phyloP scores from a whole-genome alignment of 2,113 vertebrate species.

The Forbesichthys agassizii region DNA sequence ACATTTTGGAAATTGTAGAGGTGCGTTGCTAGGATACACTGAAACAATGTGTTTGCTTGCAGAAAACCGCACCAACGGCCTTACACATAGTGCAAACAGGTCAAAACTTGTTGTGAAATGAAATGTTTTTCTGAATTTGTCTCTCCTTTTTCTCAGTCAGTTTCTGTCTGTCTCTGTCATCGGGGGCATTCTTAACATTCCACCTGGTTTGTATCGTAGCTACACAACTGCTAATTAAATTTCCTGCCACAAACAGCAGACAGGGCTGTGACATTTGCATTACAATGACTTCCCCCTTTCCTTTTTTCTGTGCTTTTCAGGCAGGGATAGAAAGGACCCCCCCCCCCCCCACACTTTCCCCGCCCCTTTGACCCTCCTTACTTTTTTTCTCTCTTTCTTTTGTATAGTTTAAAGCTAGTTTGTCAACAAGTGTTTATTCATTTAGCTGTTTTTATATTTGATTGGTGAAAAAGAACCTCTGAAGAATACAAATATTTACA shows the following conservation, averaged over 20 bases:
- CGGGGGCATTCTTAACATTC: constrained; percentile 83
- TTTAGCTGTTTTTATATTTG: neutral
- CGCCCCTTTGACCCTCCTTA: constrained; percentile 1
- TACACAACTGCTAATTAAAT: constrained; percentile 83
- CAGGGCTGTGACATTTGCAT: constrained; percentile 80
- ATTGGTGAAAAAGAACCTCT: constrained; percentile 8
- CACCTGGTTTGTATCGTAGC: constrained; percentile 82
- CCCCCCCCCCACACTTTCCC: constrained; percentile 2
- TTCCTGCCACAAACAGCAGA: constrained; percentile 81
- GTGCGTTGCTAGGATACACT: constrained; percentile 57
- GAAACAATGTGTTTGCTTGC: constrained; percentile 49
- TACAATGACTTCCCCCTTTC: constrained; percentile 27
- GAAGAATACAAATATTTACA: constrained; percentile 18
- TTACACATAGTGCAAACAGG: constrained; percentile 56
- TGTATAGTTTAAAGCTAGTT: constrained; percentile 37
- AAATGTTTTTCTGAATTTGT: constrained; percentile 61
- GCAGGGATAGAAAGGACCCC: constrained; percentile 48
- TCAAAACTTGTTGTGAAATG: constrained; percentile 70
- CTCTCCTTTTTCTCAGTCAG: constrained; percentile 16
- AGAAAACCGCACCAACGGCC: constrained; percentile 49
- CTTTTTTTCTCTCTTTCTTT: constrained; percentile 42
- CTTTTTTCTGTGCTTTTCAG: constrained; percentile 42
- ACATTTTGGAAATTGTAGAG: constrained; percentile 49
- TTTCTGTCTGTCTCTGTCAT: constrained; percentile 42
- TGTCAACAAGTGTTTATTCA: constrained; percentile 47